These are phyloP conservation scores for Gallinago solitaria DNA, from an alignment of 2,797 vertebrate genomes.

Conservation along the genomic window DNA sequence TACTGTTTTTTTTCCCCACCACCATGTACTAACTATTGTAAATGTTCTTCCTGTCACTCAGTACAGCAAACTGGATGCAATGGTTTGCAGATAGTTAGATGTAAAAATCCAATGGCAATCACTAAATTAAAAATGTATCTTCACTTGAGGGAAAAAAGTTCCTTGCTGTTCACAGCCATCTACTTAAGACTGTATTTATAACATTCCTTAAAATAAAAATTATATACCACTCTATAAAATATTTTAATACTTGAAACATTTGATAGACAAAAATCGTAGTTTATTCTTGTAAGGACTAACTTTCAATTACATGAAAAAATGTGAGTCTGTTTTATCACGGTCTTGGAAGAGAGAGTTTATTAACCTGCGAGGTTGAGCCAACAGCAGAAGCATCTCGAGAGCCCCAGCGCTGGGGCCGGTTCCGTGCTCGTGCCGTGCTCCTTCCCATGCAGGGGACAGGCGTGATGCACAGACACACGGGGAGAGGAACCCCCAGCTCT, in stretches of 20 bases:
- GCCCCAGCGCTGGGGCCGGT: too few species aligned
- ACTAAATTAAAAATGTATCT: not conserved
- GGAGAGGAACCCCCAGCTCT: not conserved
- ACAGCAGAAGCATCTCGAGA: not conserved
- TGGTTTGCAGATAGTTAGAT: not conserved
- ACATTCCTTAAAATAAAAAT: conserved; percentile 19
- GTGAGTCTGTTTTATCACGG: not conserved
- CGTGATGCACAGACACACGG: not conserved
- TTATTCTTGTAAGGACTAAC: not conserved
- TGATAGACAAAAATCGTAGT: not conserved
- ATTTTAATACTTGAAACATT: not conserved
- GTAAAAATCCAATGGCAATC: not conserved
- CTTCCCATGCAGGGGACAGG: not conserved
- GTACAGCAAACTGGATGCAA: not conserved
- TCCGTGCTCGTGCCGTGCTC: fast-evolving
- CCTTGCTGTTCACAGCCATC: not conserved
- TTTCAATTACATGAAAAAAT: not conserved
- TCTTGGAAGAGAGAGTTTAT: not conserved
- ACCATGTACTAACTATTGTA: not conserved
- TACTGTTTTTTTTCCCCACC: not conserved
- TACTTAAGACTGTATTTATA: not conserved
- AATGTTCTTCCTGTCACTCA: not conserved
- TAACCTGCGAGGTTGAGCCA: not conserved
- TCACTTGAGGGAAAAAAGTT: not conserved
- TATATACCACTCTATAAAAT: not conserved